phyloP scores from a whole-genome alignment of 2,113 vertebrate species.

The Oreochromis niloticus region DNA sequence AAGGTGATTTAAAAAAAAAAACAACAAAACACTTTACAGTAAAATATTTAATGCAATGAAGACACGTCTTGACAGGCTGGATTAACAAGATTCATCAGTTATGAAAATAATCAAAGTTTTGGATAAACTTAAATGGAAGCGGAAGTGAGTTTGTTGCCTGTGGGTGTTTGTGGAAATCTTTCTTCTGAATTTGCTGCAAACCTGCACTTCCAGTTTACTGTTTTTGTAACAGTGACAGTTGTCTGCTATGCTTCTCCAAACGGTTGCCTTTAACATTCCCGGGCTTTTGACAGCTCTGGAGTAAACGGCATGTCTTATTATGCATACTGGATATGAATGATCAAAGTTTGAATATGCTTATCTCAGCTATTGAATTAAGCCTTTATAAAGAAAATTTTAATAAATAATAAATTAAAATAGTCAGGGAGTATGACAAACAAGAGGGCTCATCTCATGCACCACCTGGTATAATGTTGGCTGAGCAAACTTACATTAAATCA shows the following conservation, averaged over 20 bases:
- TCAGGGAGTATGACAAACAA: not conserved
- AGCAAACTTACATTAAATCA: not conserved
- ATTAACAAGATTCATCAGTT: not conserved
- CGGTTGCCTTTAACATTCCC: not conserved
- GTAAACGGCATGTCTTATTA: not conserved
- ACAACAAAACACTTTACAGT: not conserved
- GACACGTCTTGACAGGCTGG: not conserved
- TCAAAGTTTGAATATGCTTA: not conserved
- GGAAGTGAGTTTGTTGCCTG: not conserved
- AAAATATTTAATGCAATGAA: not conserved
- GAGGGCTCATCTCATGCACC: not conserved
- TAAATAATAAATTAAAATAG: not conserved
- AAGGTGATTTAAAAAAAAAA: not conserved
- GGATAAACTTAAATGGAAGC: not conserved
- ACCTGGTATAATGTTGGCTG: not conserved
- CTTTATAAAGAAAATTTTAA: not conserved
- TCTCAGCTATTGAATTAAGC: not conserved
- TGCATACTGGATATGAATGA: not conserved
- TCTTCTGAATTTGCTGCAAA: not conserved
- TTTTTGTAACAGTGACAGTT: not conserved
- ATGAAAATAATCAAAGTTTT: not conserved
- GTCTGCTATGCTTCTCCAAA: not conserved
- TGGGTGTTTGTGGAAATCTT: not conserved
- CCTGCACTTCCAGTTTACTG: not conserved
- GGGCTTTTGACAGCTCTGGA: not conserved